These are phyloP conservation scores for Sympetrum striolatum DNA, from an alignment of 2,888 invertebrate genomes.

Conservation along the genomic window DNA sequence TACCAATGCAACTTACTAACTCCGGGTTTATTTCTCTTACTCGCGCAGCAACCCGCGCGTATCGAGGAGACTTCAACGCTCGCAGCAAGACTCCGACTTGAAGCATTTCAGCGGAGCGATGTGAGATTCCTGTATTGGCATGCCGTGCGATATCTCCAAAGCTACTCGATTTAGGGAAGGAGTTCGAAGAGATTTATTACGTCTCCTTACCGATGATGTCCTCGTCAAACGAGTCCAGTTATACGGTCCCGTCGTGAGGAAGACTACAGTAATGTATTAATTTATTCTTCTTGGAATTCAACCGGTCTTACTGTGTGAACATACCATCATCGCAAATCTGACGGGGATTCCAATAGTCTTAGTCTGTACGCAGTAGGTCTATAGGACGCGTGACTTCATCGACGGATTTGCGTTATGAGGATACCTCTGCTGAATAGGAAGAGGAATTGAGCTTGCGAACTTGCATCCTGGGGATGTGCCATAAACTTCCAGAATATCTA, in stretches of 20 bases:
- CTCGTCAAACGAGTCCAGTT: slow-evolving; percentile 9
- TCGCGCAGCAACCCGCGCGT: neutral
- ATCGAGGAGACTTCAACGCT: neutral
- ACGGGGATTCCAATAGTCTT: neutral
- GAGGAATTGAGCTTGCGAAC: too few species aligned
- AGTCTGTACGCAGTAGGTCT: neutral
- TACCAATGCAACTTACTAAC: too few species aligned
- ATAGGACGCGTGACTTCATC: neutral
- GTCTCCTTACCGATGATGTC: neutral
- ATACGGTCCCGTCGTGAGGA: neutral
- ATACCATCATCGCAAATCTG: neutral
- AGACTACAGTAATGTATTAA: slow-evolving; percentile 9
- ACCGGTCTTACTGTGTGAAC: slow-evolving; percentile 5
- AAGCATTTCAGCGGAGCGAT: neutral
- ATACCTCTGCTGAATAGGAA: too few species aligned
- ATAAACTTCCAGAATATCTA: too few species aligned
- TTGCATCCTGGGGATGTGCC: too few species aligned
- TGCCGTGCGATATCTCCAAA: neutral
- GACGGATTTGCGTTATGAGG: neutral
- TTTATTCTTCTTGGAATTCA: neutral
- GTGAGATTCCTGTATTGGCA: neutral
- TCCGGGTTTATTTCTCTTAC: neutral
- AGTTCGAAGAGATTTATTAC: neutral
- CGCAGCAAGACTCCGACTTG: neutral
- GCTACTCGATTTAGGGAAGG: neutral